These are phyloP conservation scores for Sminthurinus aureus DNA, from an alignment of 2,888 invertebrate species.

Conservation along the genomic window DNA sequence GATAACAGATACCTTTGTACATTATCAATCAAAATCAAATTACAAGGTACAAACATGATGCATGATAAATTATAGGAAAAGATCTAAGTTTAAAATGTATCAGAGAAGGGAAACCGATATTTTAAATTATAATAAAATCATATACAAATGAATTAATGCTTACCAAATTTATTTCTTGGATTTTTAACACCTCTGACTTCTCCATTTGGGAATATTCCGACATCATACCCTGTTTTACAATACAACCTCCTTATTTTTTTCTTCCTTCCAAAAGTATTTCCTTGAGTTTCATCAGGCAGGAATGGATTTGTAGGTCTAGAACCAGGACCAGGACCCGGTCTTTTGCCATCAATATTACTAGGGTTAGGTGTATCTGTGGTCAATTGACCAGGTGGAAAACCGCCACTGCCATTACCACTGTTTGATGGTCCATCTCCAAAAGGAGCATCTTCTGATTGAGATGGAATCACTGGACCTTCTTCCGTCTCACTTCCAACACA, in stretches of 20 bases:
- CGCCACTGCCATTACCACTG: not conserved
- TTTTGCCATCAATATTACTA: not conserved
- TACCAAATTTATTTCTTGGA: conserved; percentile 67
- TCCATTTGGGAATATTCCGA: conserved; percentile 67
- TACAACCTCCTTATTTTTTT: conserved; percentile 63
- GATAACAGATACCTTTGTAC: too few relatives aligned
- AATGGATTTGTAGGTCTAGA: conserved; percentile 6
- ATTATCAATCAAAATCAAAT: too few relatives aligned
- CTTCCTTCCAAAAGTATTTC: conserved; percentile 38
- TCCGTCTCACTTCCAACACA: conserved; percentile 27
- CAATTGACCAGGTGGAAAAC: not conserved
- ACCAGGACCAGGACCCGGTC: not conserved
- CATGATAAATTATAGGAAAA: too few relatives aligned
- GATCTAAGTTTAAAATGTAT: not conserved
- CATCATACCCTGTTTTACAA: conserved; percentile 68
- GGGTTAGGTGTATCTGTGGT: not conserved
- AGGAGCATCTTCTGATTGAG: not conserved
- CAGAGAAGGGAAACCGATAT: not conserved
- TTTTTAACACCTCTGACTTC: conserved; percentile 67
- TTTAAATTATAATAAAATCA: too few relatives aligned
- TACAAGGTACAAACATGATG: too few relatives aligned
- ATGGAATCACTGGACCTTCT: conserved; percentile 11
- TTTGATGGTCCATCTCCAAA: not conserved
- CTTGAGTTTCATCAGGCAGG: not conserved
- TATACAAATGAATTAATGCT: conserved; percentile 51